phyloP scores from a whole-genome alignment of 2,113 vertebrate species.

The Henicopernis longicauda region DNA sequence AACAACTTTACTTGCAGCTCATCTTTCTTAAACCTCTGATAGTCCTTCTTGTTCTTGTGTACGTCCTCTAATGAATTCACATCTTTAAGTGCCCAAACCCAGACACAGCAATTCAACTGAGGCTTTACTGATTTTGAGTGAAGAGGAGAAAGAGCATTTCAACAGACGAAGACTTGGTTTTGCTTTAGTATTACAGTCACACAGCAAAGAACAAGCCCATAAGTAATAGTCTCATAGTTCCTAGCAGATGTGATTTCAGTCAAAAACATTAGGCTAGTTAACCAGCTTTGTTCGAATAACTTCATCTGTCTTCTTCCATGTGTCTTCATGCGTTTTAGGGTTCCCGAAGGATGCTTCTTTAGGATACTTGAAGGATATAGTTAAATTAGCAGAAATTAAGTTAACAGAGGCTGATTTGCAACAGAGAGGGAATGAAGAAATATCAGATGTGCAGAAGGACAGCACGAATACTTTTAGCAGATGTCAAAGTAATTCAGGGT shows the following conservation, averaged over 20 bases:
- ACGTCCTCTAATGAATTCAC: not conserved
- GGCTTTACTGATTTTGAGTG: not conserved
- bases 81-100: not conserved
- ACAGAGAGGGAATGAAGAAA: not conserved
- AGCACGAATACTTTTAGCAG: not conserved
- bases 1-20: not conserved
- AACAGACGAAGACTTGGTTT: not conserved
- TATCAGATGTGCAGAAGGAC: not conserved
- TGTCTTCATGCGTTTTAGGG: not conserved
- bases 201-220: not conserved
- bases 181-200: not conserved
- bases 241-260: not conserved
- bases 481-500: slow-evolving; percentile 35
- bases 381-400: slow-evolving; percentile 32
- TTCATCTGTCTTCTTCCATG: not conserved
- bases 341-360: not conserved
- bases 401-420: not conserved
- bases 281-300: not conserved
- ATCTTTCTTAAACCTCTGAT: not conserved
- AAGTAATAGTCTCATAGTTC: not conserved
- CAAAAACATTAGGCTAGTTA: not conserved
- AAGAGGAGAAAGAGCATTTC: not conserved
- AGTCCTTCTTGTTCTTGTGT: not conserved
- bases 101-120: not conserved
- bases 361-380: not conserved